These are phyloP conservation scores for Cataglyphis altisquamis DNA, from an alignment of 2,888 invertebrate genomes.

Conservation along the genomic window DNA sequence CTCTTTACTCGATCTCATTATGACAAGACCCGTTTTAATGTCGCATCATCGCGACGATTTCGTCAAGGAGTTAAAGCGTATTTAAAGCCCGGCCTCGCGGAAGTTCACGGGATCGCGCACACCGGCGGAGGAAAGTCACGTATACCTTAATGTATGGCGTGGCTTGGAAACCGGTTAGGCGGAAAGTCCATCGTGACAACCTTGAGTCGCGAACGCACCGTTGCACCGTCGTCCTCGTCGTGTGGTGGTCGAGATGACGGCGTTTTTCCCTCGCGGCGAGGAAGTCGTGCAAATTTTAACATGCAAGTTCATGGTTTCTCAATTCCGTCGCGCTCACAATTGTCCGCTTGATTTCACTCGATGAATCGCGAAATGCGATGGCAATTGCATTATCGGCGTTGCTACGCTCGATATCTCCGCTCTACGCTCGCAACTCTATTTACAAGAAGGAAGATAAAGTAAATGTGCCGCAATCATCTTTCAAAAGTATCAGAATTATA, in stretches of 20 bases:
- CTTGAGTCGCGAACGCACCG: slow-evolving; percentile 64
- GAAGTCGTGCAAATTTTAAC: slow-evolving; percentile 71
- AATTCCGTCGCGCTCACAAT: slow-evolving; percentile 49
- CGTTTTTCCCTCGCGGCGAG: slow-evolving; percentile 43
- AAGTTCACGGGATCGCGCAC: slow-evolving; percentile 30
- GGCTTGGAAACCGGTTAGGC: slow-evolving; percentile 70
- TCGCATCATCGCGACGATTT: not conserved
- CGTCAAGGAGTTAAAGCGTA: not conserved
- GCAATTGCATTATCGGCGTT: not conserved
- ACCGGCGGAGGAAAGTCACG: slow-evolving; percentile 51
- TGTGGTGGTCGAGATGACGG: not conserved
- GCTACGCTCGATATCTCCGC: slow-evolving; percentile 28
- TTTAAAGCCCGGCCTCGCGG: slow-evolving; percentile 27
- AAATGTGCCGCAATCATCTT: not conserved
- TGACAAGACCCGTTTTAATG: not conserved
- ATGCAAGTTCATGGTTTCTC: slow-evolving; percentile 74
- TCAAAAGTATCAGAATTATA: not conserved
- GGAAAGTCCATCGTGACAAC: slow-evolving; percentile 70
- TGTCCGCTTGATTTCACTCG: slow-evolving; percentile 33
- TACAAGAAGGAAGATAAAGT: not conserved
- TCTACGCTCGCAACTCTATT: not conserved
- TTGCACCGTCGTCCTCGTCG: slow-evolving; percentile 45
- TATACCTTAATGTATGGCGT: slow-evolving; percentile 50
- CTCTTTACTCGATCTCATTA: not conserved
- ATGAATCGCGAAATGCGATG: not conserved